Percentiles rank a stretch among this genome's conserved stretches.
These are phyloP conservation scores for Folsomia manolachei DNA, from an alignment of 2,888 invertebrate genomes.

Conservation along the genomic window DNA sequence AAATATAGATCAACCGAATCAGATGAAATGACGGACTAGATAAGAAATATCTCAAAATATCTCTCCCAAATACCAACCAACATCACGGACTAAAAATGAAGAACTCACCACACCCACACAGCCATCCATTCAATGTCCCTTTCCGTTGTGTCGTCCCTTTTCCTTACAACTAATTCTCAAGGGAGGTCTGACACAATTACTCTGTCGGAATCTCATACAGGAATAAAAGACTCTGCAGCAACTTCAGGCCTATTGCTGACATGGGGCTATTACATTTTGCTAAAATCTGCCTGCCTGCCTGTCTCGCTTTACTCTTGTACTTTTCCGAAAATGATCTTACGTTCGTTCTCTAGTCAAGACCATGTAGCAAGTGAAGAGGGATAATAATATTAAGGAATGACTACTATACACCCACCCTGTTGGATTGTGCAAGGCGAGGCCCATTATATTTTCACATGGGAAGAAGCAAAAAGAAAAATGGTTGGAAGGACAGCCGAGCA, in stretches of 20 bases:
- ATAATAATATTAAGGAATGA: background rate
- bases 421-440: background rate
- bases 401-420: background rate
- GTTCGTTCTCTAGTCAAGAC: background rate
- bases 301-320: background rate
- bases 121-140: background rate
- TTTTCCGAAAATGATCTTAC: background rate
- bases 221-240: background rate
- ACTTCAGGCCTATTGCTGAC: too few relatives aligned
- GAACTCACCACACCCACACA: too few relatives aligned
- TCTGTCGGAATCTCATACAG: slow-evolving; percentile 13
- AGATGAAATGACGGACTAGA: too few relatives aligned
- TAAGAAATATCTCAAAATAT: background rate
- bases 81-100: too few relatives aligned
- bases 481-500: background rate
- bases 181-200: slow-evolving; percentile 28
- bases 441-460: background rate
- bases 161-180: slow-evolving; percentile 7
- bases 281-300: background rate
- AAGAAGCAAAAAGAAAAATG: background rate
- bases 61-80: too few relatives aligned
- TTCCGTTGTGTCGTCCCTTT: background rate
- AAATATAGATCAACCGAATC: too few relatives aligned
- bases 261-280: too few relatives aligned
- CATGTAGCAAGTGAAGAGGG: too few relatives aligned